Base-by-base conservation (phyloP, 2,797 vertebrate genomes). In the Arrhamphus sclerolepis region DNA sequence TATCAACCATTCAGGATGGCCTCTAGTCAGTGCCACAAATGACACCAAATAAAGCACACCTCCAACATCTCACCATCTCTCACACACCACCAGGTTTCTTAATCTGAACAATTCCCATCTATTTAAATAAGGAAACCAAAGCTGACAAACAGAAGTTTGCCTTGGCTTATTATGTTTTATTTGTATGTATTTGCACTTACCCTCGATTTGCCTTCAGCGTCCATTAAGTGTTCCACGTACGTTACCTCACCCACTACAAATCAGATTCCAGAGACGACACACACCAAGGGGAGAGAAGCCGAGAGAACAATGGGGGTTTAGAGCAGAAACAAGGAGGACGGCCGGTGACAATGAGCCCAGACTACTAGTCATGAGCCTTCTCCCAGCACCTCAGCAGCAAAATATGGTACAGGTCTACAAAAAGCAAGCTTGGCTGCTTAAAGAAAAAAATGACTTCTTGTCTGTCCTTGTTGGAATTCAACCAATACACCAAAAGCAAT, bases 241-340 rank as follows among this genome's bases (percentile, higher is more conserved):
- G 98, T 99, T 95, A 99, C 97, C 96, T 99, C 97, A 99, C 98
- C 98, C 97, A 99, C 98, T 99, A 99, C 94, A 98, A 98, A 99
- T 98, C 96, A 99, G 98, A 98, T 97, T 97, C 97, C 97, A 97
- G 97, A 97, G 97, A 97, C 94, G 97, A 98, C 95, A 98, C 96
- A 99, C 94, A 98, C 97, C 96, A 98, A 96, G 94, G 87, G 97
- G 96, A 98, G 96, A 97, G 96, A 99, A 98, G 96, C 97, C 96
- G 96, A 98, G 96, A 99, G 96, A 99, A 99, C 96, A 99, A 98
- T 97, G 93, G 96, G 95, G 94, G 95, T 99, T 99, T 98, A 99
- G 97, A 98, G 96, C 93, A 96, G 94, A 96, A 93, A 94, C 95
- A 96, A 96, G 94, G 91, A 90, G 92, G 92, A 92, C 89, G 90